Conservation (phyloP, 2,797 vertebrate genomes). For the Tympanoctomys barrerae region DNA sequence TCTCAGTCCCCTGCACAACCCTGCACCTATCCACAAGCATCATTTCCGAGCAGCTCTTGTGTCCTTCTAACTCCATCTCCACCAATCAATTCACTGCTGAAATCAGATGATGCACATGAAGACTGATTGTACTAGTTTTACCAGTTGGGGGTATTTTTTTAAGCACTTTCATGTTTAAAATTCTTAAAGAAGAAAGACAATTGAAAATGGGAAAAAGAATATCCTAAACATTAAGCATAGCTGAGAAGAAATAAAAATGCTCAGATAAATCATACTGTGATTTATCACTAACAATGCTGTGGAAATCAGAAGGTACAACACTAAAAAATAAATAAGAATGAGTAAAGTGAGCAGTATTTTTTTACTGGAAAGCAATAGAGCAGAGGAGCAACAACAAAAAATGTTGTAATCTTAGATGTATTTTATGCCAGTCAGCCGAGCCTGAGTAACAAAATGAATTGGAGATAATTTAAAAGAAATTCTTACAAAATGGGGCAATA, state of each 20-base stretch:
- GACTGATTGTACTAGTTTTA: not conserved
- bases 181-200: not conserved
- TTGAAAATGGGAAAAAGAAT: not conserved
- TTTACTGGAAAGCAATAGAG: conserved; percentile 53
- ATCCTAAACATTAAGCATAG: not conserved
- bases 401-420: conserved; percentile 46
- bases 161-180: conserved; percentile 11
- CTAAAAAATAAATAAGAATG: conserved; percentile 36
- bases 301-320: conserved; percentile 35
- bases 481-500: conserved; percentile 63
- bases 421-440: conserved; percentile 54
- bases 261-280: not conserved
- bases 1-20: not conserved
- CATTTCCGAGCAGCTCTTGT: not conserved
- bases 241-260: conserved; percentile 35
- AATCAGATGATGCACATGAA: not conserved
- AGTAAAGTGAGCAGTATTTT: not conserved
- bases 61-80: not conserved
- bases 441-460: conserved; percentile 69
- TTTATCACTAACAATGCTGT: not conserved
- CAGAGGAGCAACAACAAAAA: not conserved
- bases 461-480: conserved; percentile 68
- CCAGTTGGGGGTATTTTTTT: not conserved
- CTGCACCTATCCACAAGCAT: not conserved
- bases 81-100: not conserved